Base-by-base conservation (phyloP, 1,140 invertebrate species). In the Catajapyx aquilonaris region DNA sequence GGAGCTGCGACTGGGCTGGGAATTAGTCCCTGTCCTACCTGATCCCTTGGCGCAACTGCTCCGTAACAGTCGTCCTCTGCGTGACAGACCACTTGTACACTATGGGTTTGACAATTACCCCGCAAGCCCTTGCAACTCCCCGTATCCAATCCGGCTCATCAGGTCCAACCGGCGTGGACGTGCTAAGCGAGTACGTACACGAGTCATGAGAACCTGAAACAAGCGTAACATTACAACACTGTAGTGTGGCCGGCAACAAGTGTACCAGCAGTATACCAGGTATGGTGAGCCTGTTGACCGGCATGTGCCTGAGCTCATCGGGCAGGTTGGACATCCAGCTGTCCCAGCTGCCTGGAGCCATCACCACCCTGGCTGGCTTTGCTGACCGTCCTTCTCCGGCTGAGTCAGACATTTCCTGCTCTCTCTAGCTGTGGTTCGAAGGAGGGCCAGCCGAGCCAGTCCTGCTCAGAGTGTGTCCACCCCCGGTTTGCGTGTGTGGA, bases 261-360 rank as follows among this genome's bases (percentile, higher is more conserved):
- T n/a, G n/a, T n/a, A n/a, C n/a, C n/a, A n/a, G n/a, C n/a, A n/a
- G n/a, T n/a, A n/a, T 66, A 79, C 76, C 74, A 60, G 75, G 76
- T 54, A 79, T 78, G 4, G 76, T 74, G 34, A 81, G 49, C 48
- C 74, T 64, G 41, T 75, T 74, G 39, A 80, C 56, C 31, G 75
- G 68, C 34, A 71, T 28, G 38, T 58, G 51, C 44, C 63, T 65
- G 11, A 77, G 44, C 19, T 53, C 44, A 30, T 56, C 52, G 38
- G 73, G 69, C 44, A 79, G 50, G 44, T 65, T 61, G 17, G 60
- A 59, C 74, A 80, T 78, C 76, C 76, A 80, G 39, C 64, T 59
- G 48, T 75, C 68, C n/a, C 73, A 53, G 49, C n/a, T n/a, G n/a
- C n/a, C n/a, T n/a, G n/a, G n/a, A n/a, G n/a, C n/a, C n/a, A n/a